These are phyloP conservation scores for Cydia amplana DNA, from an alignment of 1,140 invertebrate species.

Conservation along the genomic window DNA sequence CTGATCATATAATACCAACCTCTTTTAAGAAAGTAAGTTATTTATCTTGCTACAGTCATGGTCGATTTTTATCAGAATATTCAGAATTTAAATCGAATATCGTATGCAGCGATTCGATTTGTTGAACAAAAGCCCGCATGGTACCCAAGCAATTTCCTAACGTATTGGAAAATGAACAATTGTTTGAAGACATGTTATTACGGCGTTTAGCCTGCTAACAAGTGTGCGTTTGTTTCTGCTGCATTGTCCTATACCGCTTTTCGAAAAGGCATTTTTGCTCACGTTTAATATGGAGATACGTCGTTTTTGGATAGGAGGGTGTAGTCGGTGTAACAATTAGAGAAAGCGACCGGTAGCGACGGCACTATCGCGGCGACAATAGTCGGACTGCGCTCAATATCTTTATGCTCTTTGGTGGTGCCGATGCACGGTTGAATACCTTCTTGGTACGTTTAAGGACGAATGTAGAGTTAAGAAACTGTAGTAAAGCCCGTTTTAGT, in stretches of 20 bases:
- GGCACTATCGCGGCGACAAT: slow-evolving; percentile 69
- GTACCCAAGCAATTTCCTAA: slow-evolving; percentile 61
- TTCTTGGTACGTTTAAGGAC: slow-evolving; percentile 57
- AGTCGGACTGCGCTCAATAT: slow-evolving; percentile 71
- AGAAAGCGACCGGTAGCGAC: slow-evolving; percentile 62
- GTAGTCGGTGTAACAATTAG: slow-evolving; percentile 74
- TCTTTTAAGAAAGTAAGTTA: slow-evolving; percentile 40
- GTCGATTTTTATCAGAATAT: slow-evolving; percentile 49
- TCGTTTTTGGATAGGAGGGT: slow-evolving; percentile 46
- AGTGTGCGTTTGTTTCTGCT: slow-evolving; percentile 62
- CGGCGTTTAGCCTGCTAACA: slow-evolving; percentile 71
- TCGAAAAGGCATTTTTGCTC: background rate
- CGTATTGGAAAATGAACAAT: slow-evolving; percentile 70
- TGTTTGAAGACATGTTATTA: slow-evolving; percentile 76
- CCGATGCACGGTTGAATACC: slow-evolving; percentile 71
- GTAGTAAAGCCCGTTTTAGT: background rate
- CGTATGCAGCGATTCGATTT: slow-evolving; percentile 38
- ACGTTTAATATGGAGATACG: background rate
- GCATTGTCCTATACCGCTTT: slow-evolving; percentile 44
- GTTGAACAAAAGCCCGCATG: slow-evolving; percentile 55
- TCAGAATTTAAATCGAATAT: slow-evolving; percentile 48
- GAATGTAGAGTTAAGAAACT: slow-evolving; percentile 23
- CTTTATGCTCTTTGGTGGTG: slow-evolving; percentile 67
- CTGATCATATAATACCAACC: no score
- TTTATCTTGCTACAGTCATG: slow-evolving; percentile 51